Conservation (phyloP, 35 echinoderm and acorn worm genomes). For the Anneissia japonica region DNA sequence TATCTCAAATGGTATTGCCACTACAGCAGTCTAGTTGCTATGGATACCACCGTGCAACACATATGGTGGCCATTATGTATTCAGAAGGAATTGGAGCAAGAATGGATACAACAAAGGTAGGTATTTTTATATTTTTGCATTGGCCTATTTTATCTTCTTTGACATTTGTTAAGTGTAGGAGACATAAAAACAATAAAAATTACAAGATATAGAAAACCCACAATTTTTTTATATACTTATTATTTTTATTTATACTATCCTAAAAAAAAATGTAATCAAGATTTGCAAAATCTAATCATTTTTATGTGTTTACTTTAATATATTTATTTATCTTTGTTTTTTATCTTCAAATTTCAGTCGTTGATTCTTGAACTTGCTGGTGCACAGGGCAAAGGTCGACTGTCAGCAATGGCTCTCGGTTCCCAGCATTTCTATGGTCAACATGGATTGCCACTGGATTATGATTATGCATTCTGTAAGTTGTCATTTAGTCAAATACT, state of each 20-base stretch:
- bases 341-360: constrained; percentile 29
- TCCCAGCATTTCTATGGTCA: constrained; percentile 55
- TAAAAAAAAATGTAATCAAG: neutral
- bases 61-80: constrained; percentile 69
- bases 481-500: neutral
- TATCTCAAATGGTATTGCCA: constrained; percentile 24
- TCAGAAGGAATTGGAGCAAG: constrained; percentile 48
- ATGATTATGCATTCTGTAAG: constrained; percentile 89
- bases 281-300: neutral
- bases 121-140: neutral
- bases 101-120: constrained; percentile 38
- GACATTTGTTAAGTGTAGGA: neutral
- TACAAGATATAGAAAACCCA: neutral
- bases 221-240: neutral
- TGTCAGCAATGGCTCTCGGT: constrained; percentile 56
- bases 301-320: neutral
- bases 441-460: constrained; percentile 43
- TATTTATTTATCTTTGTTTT: neutral
- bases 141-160: neutral
- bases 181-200: neutral
- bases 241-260: neutral
- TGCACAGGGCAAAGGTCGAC: constrained; percentile 50
- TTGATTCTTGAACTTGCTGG: constrained; percentile 61
- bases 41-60: constrained; percentile 54
- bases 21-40: constrained; percentile 87